A percentile compares a stretch with the other conserved stretches of the same genome.
Conservation (phyloP, 2,797 vertebrate genomes). For the Hippopotamyrus pictus region DNA sequence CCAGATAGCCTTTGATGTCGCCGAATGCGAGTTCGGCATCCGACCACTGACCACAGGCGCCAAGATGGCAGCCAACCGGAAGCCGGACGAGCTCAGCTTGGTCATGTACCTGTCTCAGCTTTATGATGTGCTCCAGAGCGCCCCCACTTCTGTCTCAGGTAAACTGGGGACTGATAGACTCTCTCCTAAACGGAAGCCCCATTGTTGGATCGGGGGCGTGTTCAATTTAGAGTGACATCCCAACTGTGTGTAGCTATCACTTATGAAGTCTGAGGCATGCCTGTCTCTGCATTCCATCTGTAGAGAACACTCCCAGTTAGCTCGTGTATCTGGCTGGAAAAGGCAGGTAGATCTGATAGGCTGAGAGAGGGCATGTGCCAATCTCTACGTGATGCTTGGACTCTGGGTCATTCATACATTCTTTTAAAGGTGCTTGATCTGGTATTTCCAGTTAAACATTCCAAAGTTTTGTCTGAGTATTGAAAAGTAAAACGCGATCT, state of each 20-base stretch:
- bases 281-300: background rate
- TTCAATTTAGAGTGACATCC: background rate
- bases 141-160: slow-evolving; percentile 65
- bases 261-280: background rate
- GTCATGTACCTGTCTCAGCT: slow-evolving; percentile 94
- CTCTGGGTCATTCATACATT: background rate
- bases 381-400: background rate
- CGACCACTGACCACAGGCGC: slow-evolving; percentile 82
- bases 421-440: background rate
- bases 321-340: background rate
- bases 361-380: background rate
- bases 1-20: slow-evolving; percentile 85
- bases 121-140: slow-evolving; percentile 81
- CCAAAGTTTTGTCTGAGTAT: background rate
- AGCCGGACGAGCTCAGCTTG: slow-evolving; percentile 90
- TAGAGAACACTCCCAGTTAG: background rate
- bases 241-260: background rate
- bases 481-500: background rate
- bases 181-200: background rate
- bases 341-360: background rate
- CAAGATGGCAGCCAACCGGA: slow-evolving; percentile 70
- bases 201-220: background rate
- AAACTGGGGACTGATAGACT: slow-evolving; percentile 25
- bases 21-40: slow-evolving; percentile 82
- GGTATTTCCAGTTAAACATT: background rate